Evolutionary conservation across 2,888 invertebrate genomes (phyloP).

Genomic region (Caenorhabditis angaria): DNA sequence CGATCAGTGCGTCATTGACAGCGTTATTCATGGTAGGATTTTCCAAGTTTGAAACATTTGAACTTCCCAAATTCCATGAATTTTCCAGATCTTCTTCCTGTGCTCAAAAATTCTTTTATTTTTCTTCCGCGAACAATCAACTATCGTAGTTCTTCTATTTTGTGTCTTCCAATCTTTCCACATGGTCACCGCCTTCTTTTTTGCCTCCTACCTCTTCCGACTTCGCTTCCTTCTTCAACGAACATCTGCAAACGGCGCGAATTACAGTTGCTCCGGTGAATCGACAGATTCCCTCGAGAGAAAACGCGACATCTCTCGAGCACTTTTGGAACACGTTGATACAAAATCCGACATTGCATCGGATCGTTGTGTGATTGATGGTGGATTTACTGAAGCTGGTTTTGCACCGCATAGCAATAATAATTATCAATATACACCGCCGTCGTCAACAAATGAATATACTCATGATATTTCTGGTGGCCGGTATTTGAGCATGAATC

Average conservation of each 20-base stretch:
- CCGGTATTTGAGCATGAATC: slow-evolving; percentile 20
- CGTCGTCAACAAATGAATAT: slow-evolving; percentile 15
- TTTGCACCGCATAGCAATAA: slow-evolving; percentile 9
- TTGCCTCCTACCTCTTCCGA: slow-evolving; percentile 46
- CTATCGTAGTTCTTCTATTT: slow-evolving; percentile 39
- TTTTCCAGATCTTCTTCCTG: slow-evolving; percentile 37
- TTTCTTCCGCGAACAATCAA: slow-evolving; percentile 45
- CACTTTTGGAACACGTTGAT: slow-evolving; percentile 49
- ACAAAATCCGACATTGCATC: slow-evolving; percentile 33
- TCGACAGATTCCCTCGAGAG: slow-evolving; percentile 51
- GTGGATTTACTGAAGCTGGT: slow-evolving; percentile 40
- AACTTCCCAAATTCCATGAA: not conserved
- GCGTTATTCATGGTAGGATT: slow-evolving; percentile 41
- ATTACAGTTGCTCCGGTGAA: slow-evolving; percentile 10
- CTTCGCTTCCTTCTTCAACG: slow-evolving; percentile 41
- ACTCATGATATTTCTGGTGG: slow-evolving; percentile 8
- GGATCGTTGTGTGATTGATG: slow-evolving; percentile 27
- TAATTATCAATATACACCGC: slow-evolving; percentile 23
- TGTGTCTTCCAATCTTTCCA: slow-evolving; percentile 41
- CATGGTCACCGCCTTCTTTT: slow-evolving; percentile 41
- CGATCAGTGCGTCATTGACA: slow-evolving; percentile 43
- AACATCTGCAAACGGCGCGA: too few relatives aligned
- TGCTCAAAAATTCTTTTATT: slow-evolving; percentile 41
- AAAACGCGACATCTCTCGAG: slow-evolving; percentile 53
- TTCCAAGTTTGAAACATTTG: not conserved